Evolutionary conservation across 2,113 vertebrate genomes (phyloP).

Genomic region (Junco hyemalis): DNA sequence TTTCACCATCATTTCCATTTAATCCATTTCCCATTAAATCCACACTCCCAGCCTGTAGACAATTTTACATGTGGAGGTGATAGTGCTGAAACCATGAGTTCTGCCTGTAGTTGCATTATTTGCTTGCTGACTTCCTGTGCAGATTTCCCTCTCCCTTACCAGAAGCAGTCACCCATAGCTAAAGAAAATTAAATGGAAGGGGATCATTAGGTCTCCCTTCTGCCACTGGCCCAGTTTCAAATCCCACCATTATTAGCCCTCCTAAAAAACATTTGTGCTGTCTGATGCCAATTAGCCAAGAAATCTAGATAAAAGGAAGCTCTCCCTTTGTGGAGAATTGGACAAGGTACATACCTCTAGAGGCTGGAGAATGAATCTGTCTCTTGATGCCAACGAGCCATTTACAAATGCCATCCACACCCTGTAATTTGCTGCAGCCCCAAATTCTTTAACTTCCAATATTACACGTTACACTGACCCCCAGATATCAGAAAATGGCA

Average conservation of each 20-base stretch:
- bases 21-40: not conserved
- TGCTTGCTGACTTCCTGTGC: not conserved
- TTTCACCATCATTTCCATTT: not conserved
- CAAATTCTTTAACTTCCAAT: not conserved
- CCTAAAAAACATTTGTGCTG: not conserved
- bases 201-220: slow-evolving; percentile 33
- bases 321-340: not conserved
- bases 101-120: not conserved
- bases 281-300: slow-evolving; percentile 15
- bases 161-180: not conserved
- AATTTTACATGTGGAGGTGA: not conserved
- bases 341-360: not conserved
- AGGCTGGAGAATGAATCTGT: not conserved
- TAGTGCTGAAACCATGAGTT: not conserved
- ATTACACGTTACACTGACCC: not conserved
- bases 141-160: not conserved
- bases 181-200: slow-evolving; percentile 3
- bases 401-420: slow-evolving; percentile 8
- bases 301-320: not conserved
- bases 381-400: not conserved
- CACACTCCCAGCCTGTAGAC: not conserved
- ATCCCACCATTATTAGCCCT: not conserved
- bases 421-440: not conserved
- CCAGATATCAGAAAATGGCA: not conserved
- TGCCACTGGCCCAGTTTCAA: slow-evolving; percentile 47